Percentiles rank a stretch among this genome's conserved stretches.
These are phyloP conservation scores for Poeciliopsis turneri DNA, from an alignment of 2,797 vertebrate genomes.

Conservation along the genomic window DNA sequence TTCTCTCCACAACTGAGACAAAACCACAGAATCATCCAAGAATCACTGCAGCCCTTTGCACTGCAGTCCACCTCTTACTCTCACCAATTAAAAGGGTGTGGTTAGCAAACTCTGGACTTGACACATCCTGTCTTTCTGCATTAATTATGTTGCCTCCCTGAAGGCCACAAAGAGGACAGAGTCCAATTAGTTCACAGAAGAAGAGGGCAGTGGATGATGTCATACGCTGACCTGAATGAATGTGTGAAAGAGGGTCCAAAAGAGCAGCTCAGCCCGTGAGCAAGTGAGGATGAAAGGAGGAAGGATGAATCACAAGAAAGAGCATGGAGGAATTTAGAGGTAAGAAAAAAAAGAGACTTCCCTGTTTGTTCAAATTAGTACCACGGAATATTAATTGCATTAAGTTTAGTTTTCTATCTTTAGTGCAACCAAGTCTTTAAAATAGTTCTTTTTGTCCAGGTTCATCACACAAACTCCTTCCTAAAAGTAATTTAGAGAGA, in stretches of 20 bases:
- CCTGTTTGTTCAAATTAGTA: slow-evolving; percentile 37
- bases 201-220: slow-evolving; percentile 38
- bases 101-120: slow-evolving; percentile 57
- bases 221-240: slow-evolving; percentile 30
- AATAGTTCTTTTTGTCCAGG: slow-evolving; percentile 20
- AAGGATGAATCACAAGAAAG: slow-evolving; percentile 34
- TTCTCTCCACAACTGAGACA: slow-evolving; percentile 50
- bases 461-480: background rate
- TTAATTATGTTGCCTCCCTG: slow-evolving; percentile 68
- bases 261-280: slow-evolving; percentile 32
- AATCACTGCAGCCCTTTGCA: slow-evolving; percentile 32
- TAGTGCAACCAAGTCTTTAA: slow-evolving; percentile 23
- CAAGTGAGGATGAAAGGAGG: slow-evolving; percentile 10
- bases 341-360: slow-evolving; percentile 47
- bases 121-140: slow-evolving; percentile 57
- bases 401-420: slow-evolving; percentile 50
- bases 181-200: slow-evolving; percentile 65
- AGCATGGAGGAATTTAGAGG: slow-evolving; percentile 15
- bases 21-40: slow-evolving; percentile 40
- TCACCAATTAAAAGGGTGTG: slow-evolving; percentile 73
- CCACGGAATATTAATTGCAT: slow-evolving; percentile 41
- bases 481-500: background rate
- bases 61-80: slow-evolving; percentile 53
- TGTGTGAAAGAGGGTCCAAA: slow-evolving; percentile 32
- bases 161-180: slow-evolving; percentile 59